Percentiles rank a stretch among this genome's conserved stretches.
phyloP scores from a whole-genome alignment of 2,113 vertebrate species.

The Cryptotis parvus region DNA sequence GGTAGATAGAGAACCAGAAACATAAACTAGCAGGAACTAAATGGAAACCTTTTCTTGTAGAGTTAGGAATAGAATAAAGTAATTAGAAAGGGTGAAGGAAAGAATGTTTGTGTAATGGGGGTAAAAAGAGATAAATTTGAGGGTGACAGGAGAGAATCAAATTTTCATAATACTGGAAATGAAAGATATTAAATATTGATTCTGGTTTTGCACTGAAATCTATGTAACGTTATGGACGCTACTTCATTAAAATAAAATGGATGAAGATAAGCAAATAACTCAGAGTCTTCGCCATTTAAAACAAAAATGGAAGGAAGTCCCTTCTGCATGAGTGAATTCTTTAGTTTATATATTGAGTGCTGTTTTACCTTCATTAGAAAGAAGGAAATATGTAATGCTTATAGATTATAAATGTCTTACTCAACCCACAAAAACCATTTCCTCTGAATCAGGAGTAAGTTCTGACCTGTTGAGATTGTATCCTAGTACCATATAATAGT shows the following conservation, averaged over 20 bases:
- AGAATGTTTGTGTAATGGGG: no score
- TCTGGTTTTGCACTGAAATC: not conserved
- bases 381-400: not conserved
- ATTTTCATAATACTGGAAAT: not conserved
- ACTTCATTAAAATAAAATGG: not conserved
- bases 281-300: no score
- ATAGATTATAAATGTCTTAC: constrained; percentile 3
- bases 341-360: no score
- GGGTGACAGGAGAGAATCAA: not conserved
- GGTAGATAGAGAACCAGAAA: not conserved
- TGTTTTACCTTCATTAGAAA: no score
- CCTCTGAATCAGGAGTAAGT: constrained; percentile 34
- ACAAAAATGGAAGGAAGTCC: no score
- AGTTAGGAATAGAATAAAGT: not conserved
- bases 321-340: no score
- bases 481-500: not conserved
- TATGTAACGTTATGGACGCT: not conserved
- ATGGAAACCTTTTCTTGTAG: not conserved
- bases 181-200: not conserved
- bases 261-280: no score
- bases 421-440: constrained; percentile 23
- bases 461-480: not conserved
- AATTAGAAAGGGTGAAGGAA: not conserved
- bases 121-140: not conserved
- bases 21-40: not conserved